Percentiles rank a stretch among this genome's conserved stretches.
Evolutionary conservation across 64 coral and sea anemone genomes (phyloP).

Genomic region (Anthopleura sola): DNA sequence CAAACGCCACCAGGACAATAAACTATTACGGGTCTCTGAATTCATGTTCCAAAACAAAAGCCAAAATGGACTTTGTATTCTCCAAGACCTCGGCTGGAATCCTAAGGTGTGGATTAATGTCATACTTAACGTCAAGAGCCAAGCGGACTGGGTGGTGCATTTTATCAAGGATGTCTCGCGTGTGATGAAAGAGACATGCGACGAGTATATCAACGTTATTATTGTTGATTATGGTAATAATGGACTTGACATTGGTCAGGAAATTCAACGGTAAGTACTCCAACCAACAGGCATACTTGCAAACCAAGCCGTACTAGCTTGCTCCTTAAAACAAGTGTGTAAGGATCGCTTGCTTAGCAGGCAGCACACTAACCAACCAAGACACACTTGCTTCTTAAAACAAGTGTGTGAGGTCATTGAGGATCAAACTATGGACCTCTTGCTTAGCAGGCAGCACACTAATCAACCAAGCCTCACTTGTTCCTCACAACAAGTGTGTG

Average conservation of each 20-base stretch:
- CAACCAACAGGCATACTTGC: no score
- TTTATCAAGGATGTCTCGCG: conserved; percentile 62
- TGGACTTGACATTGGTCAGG: conserved; percentile 50
- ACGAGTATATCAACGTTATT: conserved; percentile 49
- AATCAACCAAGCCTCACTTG: no score
- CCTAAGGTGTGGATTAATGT: background rate
- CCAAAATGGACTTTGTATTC: conserved; percentile 5
- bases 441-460: no score
- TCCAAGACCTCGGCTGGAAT: background rate
- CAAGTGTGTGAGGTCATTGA: no score
- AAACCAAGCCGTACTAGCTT: no score
- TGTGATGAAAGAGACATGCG: conserved; percentile 51
- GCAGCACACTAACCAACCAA: no score
- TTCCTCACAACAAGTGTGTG: no score
- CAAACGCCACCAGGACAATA: background rate
- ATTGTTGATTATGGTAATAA: conserved; percentile 58
- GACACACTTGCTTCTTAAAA: no score
- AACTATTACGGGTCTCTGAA: background rate
- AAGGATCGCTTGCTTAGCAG: no score
- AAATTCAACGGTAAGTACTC: conserved; percentile 36
- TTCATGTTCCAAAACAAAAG: background rate
- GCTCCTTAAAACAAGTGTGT: no score
- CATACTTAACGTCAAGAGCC: conserved; percentile 47
- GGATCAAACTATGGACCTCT: no score
- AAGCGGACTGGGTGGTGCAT: conserved; percentile 59